Base-by-base conservation (phyloP, 1,140 invertebrate genomes). In the Vanessa atalanta region DNA sequence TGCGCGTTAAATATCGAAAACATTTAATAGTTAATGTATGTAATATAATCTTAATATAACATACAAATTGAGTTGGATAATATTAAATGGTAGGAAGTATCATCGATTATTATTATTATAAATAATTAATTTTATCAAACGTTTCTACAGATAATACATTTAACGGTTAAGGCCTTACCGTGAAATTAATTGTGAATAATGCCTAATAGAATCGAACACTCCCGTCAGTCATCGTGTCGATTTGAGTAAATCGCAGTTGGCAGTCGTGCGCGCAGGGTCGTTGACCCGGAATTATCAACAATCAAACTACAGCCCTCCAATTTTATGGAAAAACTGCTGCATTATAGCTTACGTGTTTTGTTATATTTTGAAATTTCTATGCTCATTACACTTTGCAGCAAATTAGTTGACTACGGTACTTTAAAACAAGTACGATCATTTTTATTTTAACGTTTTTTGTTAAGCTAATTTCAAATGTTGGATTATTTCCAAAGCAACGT, bases 271-370 rank as follows among this genome's bases (percentile, higher is more conserved):
- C 83, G 81, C 77, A 82, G 83, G 87, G 84, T 85, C 86, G 72
- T 79, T 79, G 81, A 92, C 89, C 90, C 88, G 85, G 87, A 89
- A 83, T 89, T 90, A 89, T 88, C 85, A 87, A 85, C 84, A 87
- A 85, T 85, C 80, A 85, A 84, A 87, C 81, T 81, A 82, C 77
- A 84, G 81, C 67, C 67, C 73, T 70, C 67, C 67, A 61, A 68
- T 65, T 75, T 75, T 70, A 47, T 70, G 67, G 61, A 75, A 75
- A 75, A 65, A 71, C 47, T 47, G 57, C 26, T 61, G 57, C 57
- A 37, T 37, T 61, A 61, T 61, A 20, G 14, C 57, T 13, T 31
- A 37, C 57, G n/a, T 61, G 15, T 23, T 55, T n/a, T 61, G 14
- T 61, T 61, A 15, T n/a, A 26, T 14, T 60, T 57, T 4, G 4